Evolutionary conservation across 2,113 vertebrate species (phyloP).

Genomic region (Ceyx margarethae): DNA sequence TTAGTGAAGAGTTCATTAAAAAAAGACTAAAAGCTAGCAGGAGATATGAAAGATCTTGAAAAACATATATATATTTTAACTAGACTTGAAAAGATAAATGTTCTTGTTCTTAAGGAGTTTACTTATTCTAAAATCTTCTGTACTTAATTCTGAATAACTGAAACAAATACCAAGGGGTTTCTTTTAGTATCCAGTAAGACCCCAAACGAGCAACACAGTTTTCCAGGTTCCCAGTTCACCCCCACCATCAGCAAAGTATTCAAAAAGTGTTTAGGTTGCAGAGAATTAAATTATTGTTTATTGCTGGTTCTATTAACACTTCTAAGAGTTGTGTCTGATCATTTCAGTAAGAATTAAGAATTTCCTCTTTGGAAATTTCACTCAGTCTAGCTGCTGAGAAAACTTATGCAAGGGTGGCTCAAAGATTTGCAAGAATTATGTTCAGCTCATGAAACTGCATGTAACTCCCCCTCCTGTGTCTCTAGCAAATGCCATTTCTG

Average conservation of each 20-base stretch:
- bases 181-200: background rate
- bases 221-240: background rate
- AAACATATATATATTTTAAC: background rate
- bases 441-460: background rate
- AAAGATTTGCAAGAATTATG: background rate
- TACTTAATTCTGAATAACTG: background rate
- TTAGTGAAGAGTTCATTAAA: slow-evolving; percentile 46
- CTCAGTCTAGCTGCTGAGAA: background rate
- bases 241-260: background rate
- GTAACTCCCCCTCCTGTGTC: background rate
- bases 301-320: background rate
- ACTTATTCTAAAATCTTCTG: background rate
- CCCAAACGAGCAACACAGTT: background rate
- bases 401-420: background rate
- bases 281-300: background rate
- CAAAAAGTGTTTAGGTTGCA: background rate
- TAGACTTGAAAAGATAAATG: background rate
- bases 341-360: background rate
- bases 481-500: background rate
- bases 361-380: background rate
- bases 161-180: background rate
- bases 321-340: background rate
- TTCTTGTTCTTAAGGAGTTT: background rate
- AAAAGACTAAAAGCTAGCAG: slow-evolving; percentile 5
- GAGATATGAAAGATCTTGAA: background rate